Base-by-base conservation (phyloP, 2,113 vertebrate species). In the Sus scrofa region DNA sequence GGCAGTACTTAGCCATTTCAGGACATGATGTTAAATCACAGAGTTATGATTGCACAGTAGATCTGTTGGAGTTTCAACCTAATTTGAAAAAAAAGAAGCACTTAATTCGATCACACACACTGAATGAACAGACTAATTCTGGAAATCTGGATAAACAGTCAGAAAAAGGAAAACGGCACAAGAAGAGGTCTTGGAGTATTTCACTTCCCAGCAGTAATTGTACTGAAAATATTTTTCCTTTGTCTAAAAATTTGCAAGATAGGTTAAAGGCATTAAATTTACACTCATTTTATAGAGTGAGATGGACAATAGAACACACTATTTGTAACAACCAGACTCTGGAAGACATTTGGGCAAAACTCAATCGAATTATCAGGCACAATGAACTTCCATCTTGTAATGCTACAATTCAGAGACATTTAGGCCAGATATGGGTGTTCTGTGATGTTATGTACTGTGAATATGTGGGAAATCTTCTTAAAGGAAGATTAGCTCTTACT, bases 391-490 rank as follows among this genome's bases (percentile, higher is more conserved):
- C 99, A 0, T 99, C 99, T 60, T 99, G 99, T 95, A 99, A 99
- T 95, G 99, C 99, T 94, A 99, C 99, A 97, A 99, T 99, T 96
- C 99, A 99, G 96, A 98, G 99, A 97, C 98, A 98, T 91, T 92
- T 98, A 77, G 97, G 93, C 13, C 98, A 99, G 97, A 99, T 99
- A 98, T 99, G 99, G 99, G 98, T 99, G 65, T 99, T 99, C 98
- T 99, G 99, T 97, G 99, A 99, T 96, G 92, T 99, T 52, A 94
- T 98, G 14, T 98, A 98, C 96, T 99, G 99, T 63, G 99, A 99
- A 99, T 98, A 99, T 95, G 98, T 99, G 60, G 99, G 99, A 22
- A 98, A 96, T 62, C 95, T 98, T 95, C 98, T 99, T 95, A 99
- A 99, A 97, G 95, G 98, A 37, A 98, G 99, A 97, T 98, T 99